Evolutionary conservation across 2,888 invertebrate species (phyloP).

Genomic region (Podabrus alpinus): DNA sequence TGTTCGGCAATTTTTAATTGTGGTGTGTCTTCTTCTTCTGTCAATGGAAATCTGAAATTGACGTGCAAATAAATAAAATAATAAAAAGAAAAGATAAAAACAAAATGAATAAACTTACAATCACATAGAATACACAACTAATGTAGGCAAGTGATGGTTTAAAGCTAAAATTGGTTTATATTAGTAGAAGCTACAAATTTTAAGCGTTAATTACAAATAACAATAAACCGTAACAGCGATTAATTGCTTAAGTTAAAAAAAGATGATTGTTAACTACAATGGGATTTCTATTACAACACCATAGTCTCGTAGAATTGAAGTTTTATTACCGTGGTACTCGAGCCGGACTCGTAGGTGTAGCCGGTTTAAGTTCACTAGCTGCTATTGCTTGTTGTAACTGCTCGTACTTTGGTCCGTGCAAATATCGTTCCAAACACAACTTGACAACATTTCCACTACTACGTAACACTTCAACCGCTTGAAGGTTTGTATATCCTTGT

Average conservation of each 20-base stretch:
- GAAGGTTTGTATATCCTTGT: conserved; percentile 95
- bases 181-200: conserved; percentile 29
- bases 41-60: conserved; percentile 55
- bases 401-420: conserved; percentile 87
- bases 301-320: conserved; percentile 24
- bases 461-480: conserved; percentile 94
- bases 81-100: conserved; percentile 29
- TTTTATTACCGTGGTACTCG: conserved; percentile 61
- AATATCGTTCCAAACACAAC: conserved; percentile 85
- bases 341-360: conserved; percentile 58
- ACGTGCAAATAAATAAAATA: conserved; percentile 47
- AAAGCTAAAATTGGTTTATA: conserved; percentile 28
- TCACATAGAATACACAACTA: conserved; percentile 30
- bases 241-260: conserved; percentile 6
- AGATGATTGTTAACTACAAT: conserved; percentile 17
- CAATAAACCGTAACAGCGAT: conserved; percentile 18
- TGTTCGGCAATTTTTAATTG: conserved; percentile 43
- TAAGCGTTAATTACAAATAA: conserved; percentile 27
- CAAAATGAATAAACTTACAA: conserved; percentile 27
- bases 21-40: conserved; percentile 49
- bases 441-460: conserved; percentile 91
- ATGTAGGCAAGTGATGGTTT: conserved; percentile 31
- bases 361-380: conserved; percentile 73
- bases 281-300: conserved; percentile 27
- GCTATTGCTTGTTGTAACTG: conserved; percentile 87